Percentiles rank a stretch among this genome's conserved stretches.
Evolutionary conservation across 2,888 invertebrate species (phyloP).

Genomic region (Hoplodrina blanda): DNA sequence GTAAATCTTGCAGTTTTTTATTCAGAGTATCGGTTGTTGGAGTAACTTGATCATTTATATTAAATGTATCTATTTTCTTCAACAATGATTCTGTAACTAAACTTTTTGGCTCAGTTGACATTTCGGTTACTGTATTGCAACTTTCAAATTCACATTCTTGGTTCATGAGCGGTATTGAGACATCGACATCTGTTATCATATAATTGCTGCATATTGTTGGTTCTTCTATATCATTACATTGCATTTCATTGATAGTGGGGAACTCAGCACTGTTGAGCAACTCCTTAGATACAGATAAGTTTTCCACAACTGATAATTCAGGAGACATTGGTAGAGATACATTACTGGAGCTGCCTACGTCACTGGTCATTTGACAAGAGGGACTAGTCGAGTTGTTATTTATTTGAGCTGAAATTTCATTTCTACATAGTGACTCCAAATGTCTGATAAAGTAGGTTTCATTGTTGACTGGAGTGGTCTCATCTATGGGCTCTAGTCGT

Average conservation of each 20-base stretch:
- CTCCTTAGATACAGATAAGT: conserved; percentile 78
- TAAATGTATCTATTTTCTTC: conserved; percentile 71
- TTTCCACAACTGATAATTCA: conserved; percentile 85
- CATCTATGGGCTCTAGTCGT: conserved; percentile 75
- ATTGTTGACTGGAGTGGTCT: conserved; percentile 62
- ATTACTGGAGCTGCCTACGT: conserved; percentile 77
- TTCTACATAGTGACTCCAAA: conserved; percentile 48
- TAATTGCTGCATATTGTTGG: conserved; percentile 68
- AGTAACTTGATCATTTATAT: conserved; percentile 71
- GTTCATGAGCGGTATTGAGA: conserved; percentile 80
- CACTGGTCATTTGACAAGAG: conserved; percentile 42
- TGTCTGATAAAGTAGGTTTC: conserved; percentile 47
- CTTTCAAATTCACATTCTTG: conserved; percentile 74
- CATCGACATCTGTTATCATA: conserved; percentile 74
- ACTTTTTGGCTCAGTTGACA: conserved; percentile 46
- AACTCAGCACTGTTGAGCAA: conserved; percentile 63
- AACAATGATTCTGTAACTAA: conserved; percentile 73
- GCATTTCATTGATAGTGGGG: conserved; percentile 72
- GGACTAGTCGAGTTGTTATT: conserved; percentile 12
- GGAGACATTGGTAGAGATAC: conserved; percentile 82
- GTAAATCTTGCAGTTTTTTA: conserved; percentile 74
- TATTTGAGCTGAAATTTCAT: conserved; percentile 41
- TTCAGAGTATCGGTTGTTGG: conserved; percentile 80
- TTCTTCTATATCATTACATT: conserved; percentile 57
- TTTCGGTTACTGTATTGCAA: conserved; percentile 49